phyloP scores from a whole-genome alignment of 2,113 vertebrate genomes.

The Sinocyclocheilus maitianheensis region DNA sequence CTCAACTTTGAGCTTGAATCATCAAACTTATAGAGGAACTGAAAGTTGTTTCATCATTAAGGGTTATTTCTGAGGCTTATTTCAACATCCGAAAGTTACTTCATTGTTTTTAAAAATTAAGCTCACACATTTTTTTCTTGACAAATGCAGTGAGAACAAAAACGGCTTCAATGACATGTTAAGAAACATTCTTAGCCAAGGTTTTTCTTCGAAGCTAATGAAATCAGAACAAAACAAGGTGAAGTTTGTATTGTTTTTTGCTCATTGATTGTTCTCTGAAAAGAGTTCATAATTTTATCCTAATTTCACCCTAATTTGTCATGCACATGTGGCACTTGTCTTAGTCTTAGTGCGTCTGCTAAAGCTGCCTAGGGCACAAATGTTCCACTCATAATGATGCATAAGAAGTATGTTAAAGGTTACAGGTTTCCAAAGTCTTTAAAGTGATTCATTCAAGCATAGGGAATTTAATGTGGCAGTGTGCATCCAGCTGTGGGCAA shows the following conservation, averaged over 20 bases:
- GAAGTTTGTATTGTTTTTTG: neutral
- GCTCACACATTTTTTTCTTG: no score
- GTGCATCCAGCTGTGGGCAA: conserved; percentile 2
- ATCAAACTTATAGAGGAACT: no score
- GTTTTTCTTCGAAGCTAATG: neutral
- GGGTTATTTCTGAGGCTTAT: no score
- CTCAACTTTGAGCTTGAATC: no score
- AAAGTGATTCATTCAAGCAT: conserved; percentile 11
- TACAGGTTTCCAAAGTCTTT: conserved; percentile 15
- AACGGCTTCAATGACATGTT: no score
- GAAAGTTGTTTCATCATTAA: no score
- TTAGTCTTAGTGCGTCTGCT: neutral
- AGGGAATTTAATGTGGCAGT: neutral
- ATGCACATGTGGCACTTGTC: neutral
- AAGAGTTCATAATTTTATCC: conserved; percentile 26
- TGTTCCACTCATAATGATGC: conserved; percentile 7
- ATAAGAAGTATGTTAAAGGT: conserved; percentile 14
- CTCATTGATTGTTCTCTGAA: neutral
- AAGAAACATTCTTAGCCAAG: no score
- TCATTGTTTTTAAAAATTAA: no score
- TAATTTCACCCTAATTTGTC: conserved; percentile 29
- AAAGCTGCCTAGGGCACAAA: neutral
- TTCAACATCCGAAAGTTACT: no score
- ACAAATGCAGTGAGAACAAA: no score
- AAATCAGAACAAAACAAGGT: neutral